phyloP scores from a whole-genome alignment of 2,797 vertebrate species.

The Fistularia tabacaria region DNA sequence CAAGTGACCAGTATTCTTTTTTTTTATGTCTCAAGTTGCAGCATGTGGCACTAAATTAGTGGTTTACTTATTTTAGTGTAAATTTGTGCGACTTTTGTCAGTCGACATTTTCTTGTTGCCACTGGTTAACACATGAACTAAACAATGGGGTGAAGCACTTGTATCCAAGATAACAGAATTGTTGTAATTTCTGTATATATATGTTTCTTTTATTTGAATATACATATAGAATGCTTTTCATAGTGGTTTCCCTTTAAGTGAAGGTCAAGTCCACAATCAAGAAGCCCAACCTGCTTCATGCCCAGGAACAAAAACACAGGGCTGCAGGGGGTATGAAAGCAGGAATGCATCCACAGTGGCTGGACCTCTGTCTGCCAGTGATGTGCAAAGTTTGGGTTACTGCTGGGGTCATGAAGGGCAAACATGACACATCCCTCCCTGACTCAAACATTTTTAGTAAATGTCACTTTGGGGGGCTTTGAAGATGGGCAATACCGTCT shows the following conservation, averaged over 20 bases:
- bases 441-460: slow-evolving; percentile 23
- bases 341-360: slow-evolving; percentile 40
- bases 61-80: slow-evolving; percentile 15
- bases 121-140: slow-evolving; percentile 3
- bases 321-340: slow-evolving; percentile 8
- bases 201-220: not conserved
- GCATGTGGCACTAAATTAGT: not conserved
- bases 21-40: slow-evolving; percentile 32
- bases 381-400: slow-evolving; percentile 32
- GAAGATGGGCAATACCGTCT: slow-evolving; percentile 28
- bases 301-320: slow-evolving; percentile 31
- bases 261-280: slow-evolving; percentile 49
- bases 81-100: slow-evolving; percentile 9
- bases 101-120: slow-evolving; percentile 1
- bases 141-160: not conserved
- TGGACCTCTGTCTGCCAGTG: slow-evolving; percentile 31
- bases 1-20: slow-evolving; percentile 22
- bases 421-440: slow-evolving; percentile 21
- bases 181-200: no score
- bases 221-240: not conserved
- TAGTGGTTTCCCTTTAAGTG: slow-evolving; percentile 1
- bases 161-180: not conserved
- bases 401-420: slow-evolving; percentile 33
- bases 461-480: slow-evolving; percentile 29
- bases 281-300: slow-evolving; percentile 12